phyloP scores from a whole-genome alignment of 2,888 invertebrate genomes.

The Abrostola tripartita region DNA sequence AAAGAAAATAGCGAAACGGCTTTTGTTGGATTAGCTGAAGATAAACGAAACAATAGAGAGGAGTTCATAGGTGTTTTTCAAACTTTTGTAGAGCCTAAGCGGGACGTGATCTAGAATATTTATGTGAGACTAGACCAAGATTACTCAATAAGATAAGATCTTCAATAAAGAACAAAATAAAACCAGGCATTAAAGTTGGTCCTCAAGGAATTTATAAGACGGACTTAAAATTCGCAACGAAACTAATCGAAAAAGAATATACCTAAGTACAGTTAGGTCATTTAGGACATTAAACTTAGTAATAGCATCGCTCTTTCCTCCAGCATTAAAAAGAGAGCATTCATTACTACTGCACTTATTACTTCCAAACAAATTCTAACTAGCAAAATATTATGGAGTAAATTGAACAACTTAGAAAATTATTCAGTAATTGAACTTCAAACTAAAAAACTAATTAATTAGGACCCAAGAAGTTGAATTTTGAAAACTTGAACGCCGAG shows the following conservation, averaged over 20 bases:
- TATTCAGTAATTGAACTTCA: conserved; percentile 37
- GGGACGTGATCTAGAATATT: too few species aligned
- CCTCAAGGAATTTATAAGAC: neutral
- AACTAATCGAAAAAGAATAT: neutral
- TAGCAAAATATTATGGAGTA: conserved; percentile 13
- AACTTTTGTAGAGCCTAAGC: too few species aligned
- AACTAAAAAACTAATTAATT: conserved; percentile 47
- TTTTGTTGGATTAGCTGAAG: neutral
- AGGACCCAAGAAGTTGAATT: conserved; percentile 14
- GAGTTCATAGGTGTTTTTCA: too few species aligned
- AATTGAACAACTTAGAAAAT: conserved; percentile 39
- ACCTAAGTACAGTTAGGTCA: neutral
- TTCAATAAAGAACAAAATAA: too few species aligned
- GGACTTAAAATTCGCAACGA: neutral
- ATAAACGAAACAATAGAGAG: neutral
- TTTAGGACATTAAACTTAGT: neutral
- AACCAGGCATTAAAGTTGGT: too few species aligned
- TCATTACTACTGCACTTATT: conserved; percentile 9
- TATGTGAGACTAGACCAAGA: too few species aligned
- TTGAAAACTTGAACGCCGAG: conserved; percentile 12
- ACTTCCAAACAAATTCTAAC: conserved; percentile 17
- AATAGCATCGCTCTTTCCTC: conserved; percentile 2
- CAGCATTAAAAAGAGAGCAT: conserved; percentile 6
- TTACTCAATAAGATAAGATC: too few species aligned
- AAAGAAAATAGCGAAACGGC: neutral